Base-by-base conservation (phyloP, 2,113 vertebrate species). In the Eira barbara region DNA sequence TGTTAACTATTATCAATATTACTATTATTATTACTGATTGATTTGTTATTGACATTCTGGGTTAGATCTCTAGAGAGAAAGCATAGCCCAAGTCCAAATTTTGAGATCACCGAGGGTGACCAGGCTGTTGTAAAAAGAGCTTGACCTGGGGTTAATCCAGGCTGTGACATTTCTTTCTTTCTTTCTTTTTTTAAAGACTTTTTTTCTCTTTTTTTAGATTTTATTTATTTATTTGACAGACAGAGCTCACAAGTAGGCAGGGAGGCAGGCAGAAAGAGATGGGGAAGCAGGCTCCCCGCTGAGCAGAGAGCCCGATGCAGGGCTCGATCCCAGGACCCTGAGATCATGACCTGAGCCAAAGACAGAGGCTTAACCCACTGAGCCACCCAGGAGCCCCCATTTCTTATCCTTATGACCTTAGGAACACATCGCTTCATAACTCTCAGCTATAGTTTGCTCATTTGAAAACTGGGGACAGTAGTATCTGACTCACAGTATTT, bases 381-480 rank as follows among this genome's bases (percentile, higher is more conserved):
- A 52, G 49, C 49, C 49, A 52, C 1, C 15, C 49, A 52, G 49
- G 49, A 17, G 49, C 49, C 49, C 49, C 49, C 4, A 61, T 82
- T 81, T 87, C 71, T 86, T 85, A 71, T 80, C n/a, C 61, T 97
- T 1, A 0, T 95, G 83, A 94, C 69, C 31, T 90, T 92, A 74
- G 42, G 49, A 96, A 84, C 47, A 80, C 90, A 95, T 87, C 4
- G 47, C 52, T 95, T 92, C 23, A 23, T 76, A 92, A 91, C 29
- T 86, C 23, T 86, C 87, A 69, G 61, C 49, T 71, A 23, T 27
- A 36, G n/a, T 69, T 79, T 91, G 59, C 6, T 74, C 55, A 59
- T 92, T 89, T 96, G 79, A 95, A 93, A 97, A 92, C 1, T 67
- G 63, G 73, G 31, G 34, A 45, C 31, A 20, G 20, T 57, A 79